Evolutionary conservation across 2,888 invertebrate genomes (phyloP), one percentile per base, ranked within the genome.

Genomic region (Parnassius mnemosyne): DNA sequence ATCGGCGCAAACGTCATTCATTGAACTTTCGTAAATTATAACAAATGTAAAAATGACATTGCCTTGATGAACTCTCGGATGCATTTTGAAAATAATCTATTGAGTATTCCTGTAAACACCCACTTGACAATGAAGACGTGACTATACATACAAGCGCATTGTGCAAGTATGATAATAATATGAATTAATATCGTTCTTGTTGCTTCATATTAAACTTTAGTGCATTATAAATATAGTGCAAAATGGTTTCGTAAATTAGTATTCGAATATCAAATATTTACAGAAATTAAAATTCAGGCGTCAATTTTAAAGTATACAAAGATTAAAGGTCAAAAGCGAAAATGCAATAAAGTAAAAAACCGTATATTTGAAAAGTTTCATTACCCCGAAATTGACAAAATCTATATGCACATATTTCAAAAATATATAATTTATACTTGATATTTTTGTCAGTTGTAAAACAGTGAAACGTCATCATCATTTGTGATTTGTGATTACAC

Each of bases 81-180:
- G 56, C 53, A 52, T 51, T 53, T 59, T 57, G 64, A 61, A 67
- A 65, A 69, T 67, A 67, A 64, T 61, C 63, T 62, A 55, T 7
- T 34, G 7, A 7, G 34, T 34, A 7, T 34, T 34, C 34, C 34
- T 34, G 5, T 34, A 57, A 65, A 66, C 69, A 65, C 66, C 70
- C 69, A 69, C 70, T 71, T 69, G 70, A 68, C 68, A 67, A 57
- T 60, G 51, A 52, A 55, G 61, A 49, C 66, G 65, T 68, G 68
- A 70, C 65, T 64, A 20, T 56, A 50, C 51, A 50, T 55, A 55
- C 51, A 55, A 44, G 44, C 34, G 44, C 43, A 13, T 52, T 61
- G 64, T 59, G 57, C 34, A 34, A 34, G 34, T 34, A 34, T 34
- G 34, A 53, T 55, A 63, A 49, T 41, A 60, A 50, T 60, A 50